phyloP scores from a whole-genome alignment of 2,797 vertebrate species.

The Channallabes apus region DNA sequence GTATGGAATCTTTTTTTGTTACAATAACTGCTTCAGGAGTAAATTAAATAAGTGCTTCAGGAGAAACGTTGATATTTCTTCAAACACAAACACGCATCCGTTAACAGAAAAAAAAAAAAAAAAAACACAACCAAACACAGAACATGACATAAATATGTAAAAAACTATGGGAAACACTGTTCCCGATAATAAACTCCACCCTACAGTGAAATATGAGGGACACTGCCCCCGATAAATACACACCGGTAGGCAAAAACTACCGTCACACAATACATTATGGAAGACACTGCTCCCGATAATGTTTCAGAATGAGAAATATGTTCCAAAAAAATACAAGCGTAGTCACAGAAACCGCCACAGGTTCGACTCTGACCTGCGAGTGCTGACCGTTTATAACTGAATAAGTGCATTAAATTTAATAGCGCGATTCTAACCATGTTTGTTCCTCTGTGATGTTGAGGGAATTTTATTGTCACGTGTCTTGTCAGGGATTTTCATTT shows the following conservation, averaged over 20 bases:
- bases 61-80: neutral
- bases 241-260: constrained; percentile 79
- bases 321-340: constrained; percentile 56
- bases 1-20: neutral
- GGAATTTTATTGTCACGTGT: neutral
- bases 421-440: neutral
- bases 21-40: too few species aligned
- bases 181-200: constrained; percentile 96
- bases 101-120: constrained; percentile 33
- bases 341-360: constrained; percentile 61
- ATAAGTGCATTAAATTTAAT: neutral
- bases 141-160: constrained; percentile 66
- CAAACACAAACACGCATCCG: neutral
- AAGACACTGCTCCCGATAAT: constrained; percentile 98
- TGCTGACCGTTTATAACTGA: neutral
- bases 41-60: neutral
- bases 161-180: constrained; percentile 99
- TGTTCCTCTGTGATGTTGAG: neutral
- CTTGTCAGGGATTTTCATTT: neutral
- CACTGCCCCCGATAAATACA: constrained; percentile 77
- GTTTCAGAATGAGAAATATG: constrained; percentile 69
- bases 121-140: constrained; percentile 15
- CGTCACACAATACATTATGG: constrained; percentile 77
- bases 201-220: constrained; percentile 90
- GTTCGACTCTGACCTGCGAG: neutral